Evolutionary conservation across 1,140 invertebrate species (phyloP).

Genomic region (Zaprionus ornatus): DNA sequence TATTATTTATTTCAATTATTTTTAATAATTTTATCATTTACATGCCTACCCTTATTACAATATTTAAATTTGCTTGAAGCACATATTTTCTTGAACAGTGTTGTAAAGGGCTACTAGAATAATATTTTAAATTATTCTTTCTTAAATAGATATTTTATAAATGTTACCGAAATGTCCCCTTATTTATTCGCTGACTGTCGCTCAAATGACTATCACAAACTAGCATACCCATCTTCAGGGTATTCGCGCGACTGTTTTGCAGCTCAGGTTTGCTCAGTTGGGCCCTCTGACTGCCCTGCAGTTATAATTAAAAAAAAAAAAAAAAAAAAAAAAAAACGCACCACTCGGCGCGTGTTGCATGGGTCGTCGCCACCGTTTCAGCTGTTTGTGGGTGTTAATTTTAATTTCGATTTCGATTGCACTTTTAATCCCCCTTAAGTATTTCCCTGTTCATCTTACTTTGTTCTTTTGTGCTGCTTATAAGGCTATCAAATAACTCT

Average conservation of each 20-base stretch:
- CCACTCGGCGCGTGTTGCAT: constrained; percentile 1
- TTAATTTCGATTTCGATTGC: not conserved
- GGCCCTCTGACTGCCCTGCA: constrained; percentile 34
- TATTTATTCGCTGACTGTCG: too few relatives aligned
- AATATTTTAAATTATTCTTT: too few relatives aligned
- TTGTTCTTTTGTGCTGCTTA: too few relatives aligned
- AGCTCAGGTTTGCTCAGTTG: constrained; percentile 18
- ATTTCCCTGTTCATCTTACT: not conserved
- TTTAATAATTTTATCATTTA: not conserved
- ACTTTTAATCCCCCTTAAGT: not conserved
- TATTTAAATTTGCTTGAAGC: too few relatives aligned
- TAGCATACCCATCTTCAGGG: not conserved
- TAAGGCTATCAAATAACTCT: not conserved
- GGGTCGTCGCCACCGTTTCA: not conserved
- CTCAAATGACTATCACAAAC: too few relatives aligned
- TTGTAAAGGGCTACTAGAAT: too few relatives aligned
- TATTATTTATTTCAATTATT: not conserved
- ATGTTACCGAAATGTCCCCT: too few relatives aligned
- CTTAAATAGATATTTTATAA: too few relatives aligned
- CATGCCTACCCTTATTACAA: too few relatives aligned
- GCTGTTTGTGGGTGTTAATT: not conserved
- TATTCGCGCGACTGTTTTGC: not conserved
- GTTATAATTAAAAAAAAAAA: constrained; percentile 63
- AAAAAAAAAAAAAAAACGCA: constrained; percentile 56
- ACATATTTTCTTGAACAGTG: too few relatives aligned